These are phyloP conservation scores for Lacanobia wlatinum DNA, from an alignment of 2,888 invertebrate species.

Conservation along the genomic window DNA sequence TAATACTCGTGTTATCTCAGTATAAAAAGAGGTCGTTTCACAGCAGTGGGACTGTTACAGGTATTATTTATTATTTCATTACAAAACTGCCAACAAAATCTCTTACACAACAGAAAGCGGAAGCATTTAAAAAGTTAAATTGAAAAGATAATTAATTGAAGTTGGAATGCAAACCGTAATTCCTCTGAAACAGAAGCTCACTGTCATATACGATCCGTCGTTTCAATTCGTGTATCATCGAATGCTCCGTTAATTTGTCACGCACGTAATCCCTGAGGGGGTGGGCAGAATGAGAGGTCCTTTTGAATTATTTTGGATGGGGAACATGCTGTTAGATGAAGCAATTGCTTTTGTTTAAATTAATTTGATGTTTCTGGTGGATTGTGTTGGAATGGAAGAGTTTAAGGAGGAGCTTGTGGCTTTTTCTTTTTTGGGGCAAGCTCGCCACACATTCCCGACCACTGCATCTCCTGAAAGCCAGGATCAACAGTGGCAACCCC, in stretches of 20 bases:
- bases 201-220: constrained; percentile 36
- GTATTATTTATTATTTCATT: neutral
- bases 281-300: constrained; percentile 17
- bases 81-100: neutral
- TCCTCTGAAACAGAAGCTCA: constrained; percentile 6
- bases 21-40: neutral
- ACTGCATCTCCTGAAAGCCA: too few species aligned
- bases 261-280: constrained; percentile 46
- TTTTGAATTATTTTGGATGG: constrained; percentile 25
- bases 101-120: neutral
- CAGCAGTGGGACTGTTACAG: neutral
- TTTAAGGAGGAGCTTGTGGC: neutral
- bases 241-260: constrained; percentile 52
- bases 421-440: too few species aligned
- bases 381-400: neutral
- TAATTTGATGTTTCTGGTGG: constrained; percentile 1
- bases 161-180: constrained; percentile 30
- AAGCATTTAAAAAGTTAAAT: constrained; percentile 23
- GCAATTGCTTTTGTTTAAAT: constrained; percentile 13
- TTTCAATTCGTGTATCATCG: constrained; percentile 44
- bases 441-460: too few species aligned
- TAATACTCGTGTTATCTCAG: neutral
- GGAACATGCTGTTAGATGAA: constrained; percentile 20
- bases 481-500: too few species aligned
- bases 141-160: constrained; percentile 41